These are phyloP conservation scores for Electrona antarctica DNA, from an alignment of 2,113 vertebrate genomes.

Conservation along the genomic window DNA sequence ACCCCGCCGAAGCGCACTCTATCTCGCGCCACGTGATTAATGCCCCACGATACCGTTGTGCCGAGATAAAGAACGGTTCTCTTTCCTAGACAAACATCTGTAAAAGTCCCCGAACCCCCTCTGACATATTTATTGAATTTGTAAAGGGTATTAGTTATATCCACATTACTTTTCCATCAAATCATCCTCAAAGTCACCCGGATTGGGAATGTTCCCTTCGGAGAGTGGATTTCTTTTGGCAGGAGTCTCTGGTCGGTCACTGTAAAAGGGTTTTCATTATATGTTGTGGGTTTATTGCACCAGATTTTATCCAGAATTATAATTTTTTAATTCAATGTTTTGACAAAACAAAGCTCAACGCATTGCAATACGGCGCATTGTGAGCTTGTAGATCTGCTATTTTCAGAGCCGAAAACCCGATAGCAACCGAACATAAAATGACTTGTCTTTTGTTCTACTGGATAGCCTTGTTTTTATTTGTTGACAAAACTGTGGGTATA, in stretches of 20 bases:
- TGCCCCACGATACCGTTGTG: conserved; percentile 20
- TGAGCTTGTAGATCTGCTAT: too few relatives aligned
- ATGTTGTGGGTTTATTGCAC: not conserved
- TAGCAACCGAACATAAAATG: too few relatives aligned
- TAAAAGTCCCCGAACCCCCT: not conserved
- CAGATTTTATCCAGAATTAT: not conserved
- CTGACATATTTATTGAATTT: conserved; percentile 10
- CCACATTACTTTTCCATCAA: not conserved
- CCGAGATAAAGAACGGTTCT: conserved; percentile 38
- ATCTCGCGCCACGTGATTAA: conserved; percentile 24
- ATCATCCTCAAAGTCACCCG: not conserved
- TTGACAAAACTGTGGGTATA: too few relatives aligned
- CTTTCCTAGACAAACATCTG: conserved; percentile 39
- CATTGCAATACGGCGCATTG: too few relatives aligned
- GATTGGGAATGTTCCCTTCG: not conserved
- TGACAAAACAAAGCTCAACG: too few relatives aligned
- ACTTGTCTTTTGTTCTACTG: too few relatives aligned
- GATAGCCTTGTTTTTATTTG: too few relatives aligned
- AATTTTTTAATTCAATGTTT: too few relatives aligned
- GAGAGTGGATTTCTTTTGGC: not conserved
- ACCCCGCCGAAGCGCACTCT: conserved; percentile 12
- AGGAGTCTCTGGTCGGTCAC: not conserved
- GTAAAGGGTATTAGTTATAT: conserved; percentile 11
- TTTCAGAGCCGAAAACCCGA: too few relatives aligned
- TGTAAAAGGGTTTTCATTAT: not conserved